These are phyloP conservation scores for Dasypus novemcinctus DNA, from an alignment of 2,113 vertebrate genomes.

Conservation along the genomic window DNA sequence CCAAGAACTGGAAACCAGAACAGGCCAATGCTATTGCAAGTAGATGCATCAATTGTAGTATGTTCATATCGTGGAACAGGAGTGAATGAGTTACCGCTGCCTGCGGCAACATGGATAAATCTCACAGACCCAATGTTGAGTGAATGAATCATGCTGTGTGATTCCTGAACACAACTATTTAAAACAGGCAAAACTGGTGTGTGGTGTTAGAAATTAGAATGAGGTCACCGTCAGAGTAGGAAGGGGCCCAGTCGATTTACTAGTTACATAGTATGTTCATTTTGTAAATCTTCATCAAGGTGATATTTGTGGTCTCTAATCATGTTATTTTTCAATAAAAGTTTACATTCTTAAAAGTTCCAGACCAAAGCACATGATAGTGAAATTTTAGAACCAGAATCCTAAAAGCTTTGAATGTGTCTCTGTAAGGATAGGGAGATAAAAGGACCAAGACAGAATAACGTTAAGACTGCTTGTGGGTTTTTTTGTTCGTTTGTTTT, in stretches of 20 bases:
- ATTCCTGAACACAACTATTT: background rate
- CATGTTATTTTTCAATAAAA: too few species aligned
- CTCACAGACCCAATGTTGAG: background rate
- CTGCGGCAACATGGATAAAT: background rate
- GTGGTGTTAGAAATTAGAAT: background rate
- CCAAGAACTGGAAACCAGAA: background rate
- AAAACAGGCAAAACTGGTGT: background rate
- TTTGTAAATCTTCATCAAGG: slow-evolving; percentile 2
- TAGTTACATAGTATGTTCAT: background rate
- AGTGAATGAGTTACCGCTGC: background rate
- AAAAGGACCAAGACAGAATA: background rate
- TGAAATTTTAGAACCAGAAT: background rate
- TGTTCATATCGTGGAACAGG: background rate
- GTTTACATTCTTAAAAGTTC: background rate
- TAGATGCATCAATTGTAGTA: background rate
- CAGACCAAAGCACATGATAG: background rate
- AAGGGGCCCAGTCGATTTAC: background rate
- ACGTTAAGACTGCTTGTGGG: background rate
- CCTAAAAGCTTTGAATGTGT: background rate
- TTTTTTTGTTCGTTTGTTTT: too few species aligned
- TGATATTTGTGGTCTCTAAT: too few species aligned
- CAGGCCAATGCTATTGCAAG: background rate
- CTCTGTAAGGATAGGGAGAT: background rate
- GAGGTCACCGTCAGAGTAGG: background rate
- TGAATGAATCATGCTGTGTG: background rate